Conservation (phyloP, 2,888 invertebrate species). For the Rhaphigaster nebulosa region DNA sequence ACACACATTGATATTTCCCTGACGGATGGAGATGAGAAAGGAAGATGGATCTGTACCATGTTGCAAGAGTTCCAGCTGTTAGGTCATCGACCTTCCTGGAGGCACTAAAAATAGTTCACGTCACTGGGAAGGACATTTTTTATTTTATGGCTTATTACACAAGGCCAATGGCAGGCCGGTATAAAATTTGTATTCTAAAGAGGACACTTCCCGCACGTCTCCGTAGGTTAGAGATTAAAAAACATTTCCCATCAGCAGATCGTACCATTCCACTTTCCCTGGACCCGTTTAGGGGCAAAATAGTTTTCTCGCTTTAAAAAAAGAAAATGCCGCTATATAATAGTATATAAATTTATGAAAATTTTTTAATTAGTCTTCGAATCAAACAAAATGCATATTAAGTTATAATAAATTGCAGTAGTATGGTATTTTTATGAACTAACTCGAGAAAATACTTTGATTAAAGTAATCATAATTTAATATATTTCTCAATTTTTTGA, state of each 20-base stretch:
- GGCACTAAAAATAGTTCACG: conserved; percentile 23
- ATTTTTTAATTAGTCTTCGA: too few species aligned
- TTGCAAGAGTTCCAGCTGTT: conserved; percentile 4
- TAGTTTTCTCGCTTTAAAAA: too few species aligned
- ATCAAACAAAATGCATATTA: too few species aligned
- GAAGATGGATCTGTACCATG: conserved; percentile 22
- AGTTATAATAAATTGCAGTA: too few species aligned
- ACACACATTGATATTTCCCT: neutral
- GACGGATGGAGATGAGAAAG: neutral
- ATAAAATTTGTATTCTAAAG: conserved; percentile 23
- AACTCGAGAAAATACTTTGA: too few species aligned
- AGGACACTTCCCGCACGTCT: neutral
- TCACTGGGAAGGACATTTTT: conserved; percentile 35
- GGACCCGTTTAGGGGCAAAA: neutral
- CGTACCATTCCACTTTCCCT: neutral
- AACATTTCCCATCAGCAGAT: neutral
- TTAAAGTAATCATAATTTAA: too few species aligned
- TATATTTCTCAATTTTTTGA: too few species aligned
- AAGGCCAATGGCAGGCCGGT: neutral
- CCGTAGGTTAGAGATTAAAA: neutral
- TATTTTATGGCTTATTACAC: conserved; percentile 28
- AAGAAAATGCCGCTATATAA: too few species aligned
- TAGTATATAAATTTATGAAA: too few species aligned
- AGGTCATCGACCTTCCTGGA: neutral
- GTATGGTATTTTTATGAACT: too few species aligned